Conservation (phyloP, 1,140 invertebrate genomes). For the Heliothis virescens region DNA sequence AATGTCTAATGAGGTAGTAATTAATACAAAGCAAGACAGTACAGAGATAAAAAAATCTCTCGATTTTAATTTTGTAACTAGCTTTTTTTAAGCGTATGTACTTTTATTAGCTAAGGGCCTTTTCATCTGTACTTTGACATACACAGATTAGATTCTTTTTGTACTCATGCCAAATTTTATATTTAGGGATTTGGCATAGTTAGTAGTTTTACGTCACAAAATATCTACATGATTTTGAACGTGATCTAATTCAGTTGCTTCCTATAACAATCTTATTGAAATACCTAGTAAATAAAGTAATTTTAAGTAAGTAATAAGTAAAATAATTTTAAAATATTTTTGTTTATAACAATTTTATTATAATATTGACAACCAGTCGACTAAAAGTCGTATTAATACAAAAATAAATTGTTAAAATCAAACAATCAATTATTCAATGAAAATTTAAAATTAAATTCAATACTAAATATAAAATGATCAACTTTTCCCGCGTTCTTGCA, state of each 20-base stretch:
- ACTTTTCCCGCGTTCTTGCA: background rate
- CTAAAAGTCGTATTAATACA: no score
- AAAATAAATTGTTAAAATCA: background rate
- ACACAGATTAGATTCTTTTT: background rate
- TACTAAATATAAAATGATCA: background rate
- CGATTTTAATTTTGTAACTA: no score
- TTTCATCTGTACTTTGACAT: background rate
- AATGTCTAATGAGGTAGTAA: no score
- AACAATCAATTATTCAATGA: background rate
- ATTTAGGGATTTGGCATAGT: conserved; percentile 18
- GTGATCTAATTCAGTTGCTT: background rate
- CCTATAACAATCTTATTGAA: background rate
- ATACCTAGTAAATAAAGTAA: no score
- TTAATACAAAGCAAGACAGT: no score
- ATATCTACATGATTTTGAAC: background rate
- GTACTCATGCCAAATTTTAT: conserved; percentile 20
- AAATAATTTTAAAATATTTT: no score
- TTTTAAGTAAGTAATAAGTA: no score
- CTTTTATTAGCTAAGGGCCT: background rate
- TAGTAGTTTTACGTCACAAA: background rate
- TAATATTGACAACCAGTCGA: no score
- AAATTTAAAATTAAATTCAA: background rate
- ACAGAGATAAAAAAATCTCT: no score
- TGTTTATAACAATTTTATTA: no score
- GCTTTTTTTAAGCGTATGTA: background rate